These are phyloP conservation scores for Aleiodes sp. DNA, from an alignment of 1,140 invertebrate genomes.

Conservation along the genomic window DNA sequence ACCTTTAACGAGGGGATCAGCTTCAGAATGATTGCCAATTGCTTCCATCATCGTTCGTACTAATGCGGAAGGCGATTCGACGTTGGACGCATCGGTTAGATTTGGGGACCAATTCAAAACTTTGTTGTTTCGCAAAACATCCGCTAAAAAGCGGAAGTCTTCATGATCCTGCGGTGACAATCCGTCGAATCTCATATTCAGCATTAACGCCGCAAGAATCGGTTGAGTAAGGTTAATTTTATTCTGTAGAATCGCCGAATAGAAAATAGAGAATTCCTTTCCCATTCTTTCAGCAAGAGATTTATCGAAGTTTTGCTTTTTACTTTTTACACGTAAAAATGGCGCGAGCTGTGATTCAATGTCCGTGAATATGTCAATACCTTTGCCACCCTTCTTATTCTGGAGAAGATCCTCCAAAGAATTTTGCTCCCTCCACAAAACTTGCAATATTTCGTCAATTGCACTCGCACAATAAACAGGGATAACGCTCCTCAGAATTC, in stretches of 20 bases:
- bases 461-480: constrained; percentile 29
- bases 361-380: constrained; percentile 29
- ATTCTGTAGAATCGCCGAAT: constrained; percentile 21
- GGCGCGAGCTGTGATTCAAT: constrained; percentile 28
- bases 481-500: constrained; percentile 5
- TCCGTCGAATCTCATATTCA: constrained; percentile 31
- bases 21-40: constrained; percentile 2
- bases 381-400: background rate
- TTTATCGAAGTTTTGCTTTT: constrained; percentile 9
- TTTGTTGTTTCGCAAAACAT: constrained; percentile 31
- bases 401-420: background rate
- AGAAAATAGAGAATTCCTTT: constrained; percentile 32
- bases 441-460: constrained; percentile 14
- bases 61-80: constrained; percentile 32
- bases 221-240: constrained; percentile 35
- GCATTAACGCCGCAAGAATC: constrained; percentile 28
- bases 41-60: constrained; percentile 23
- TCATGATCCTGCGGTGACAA: constrained; percentile 28
- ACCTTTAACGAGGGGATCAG: constrained; percentile 12
- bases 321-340: constrained; percentile 9
- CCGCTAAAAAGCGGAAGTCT: constrained; percentile 32
- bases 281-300: constrained; percentile 7
- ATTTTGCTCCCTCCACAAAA: constrained; percentile 12
- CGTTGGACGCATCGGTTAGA: constrained; percentile 7
- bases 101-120: constrained; percentile 33